These are phyloP conservation scores for Desoria tigrina DNA, from an alignment of 2,888 invertebrate genomes.

Conservation along the genomic window DNA sequence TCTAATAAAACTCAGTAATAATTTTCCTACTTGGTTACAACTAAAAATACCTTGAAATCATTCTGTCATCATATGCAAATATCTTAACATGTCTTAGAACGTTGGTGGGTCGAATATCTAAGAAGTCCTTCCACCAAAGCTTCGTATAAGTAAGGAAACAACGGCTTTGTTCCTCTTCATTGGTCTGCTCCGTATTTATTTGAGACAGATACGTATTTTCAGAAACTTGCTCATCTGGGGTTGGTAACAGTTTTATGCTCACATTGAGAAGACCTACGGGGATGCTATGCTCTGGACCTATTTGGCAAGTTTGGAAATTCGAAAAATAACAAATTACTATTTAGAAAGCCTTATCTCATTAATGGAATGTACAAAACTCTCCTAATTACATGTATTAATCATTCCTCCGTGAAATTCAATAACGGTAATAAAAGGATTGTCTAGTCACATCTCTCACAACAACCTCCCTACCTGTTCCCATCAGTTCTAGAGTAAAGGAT, in stretches of 20 bases:
- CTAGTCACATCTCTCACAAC: too few species aligned
- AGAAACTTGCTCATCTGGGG: constrained; percentile 31
- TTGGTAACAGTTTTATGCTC: constrained; percentile 30
- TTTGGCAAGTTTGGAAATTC: not conserved
- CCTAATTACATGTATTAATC: not conserved
- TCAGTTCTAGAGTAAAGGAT: constrained; percentile 37
- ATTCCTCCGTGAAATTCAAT: not conserved
- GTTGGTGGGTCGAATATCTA: constrained; percentile 41
- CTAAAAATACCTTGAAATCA: constrained; percentile 32
- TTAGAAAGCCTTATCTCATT: not conserved
- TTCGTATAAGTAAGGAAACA: constrained; percentile 31
- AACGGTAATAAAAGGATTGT: not conserved
- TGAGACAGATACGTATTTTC: constrained; percentile 33
- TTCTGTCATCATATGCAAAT: constrained; percentile 47
- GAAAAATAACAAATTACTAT: not conserved
- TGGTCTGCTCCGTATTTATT: constrained; percentile 29
- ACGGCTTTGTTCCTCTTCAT: constrained; percentile 31
- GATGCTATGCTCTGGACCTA: constrained; percentile 35
- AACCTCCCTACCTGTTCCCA: constrained; percentile 49
- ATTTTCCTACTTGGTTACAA: too few species aligned
- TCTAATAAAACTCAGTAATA: not conserved
- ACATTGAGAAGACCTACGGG: constrained; percentile 36
- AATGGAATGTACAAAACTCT: too few species aligned
- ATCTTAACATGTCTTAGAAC: constrained; percentile 39
- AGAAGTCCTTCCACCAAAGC: constrained; percentile 44